These are phyloP conservation scores for Parotia lawesii DNA, from an alignment of 2,113 vertebrate species.

Conservation along the genomic window DNA sequence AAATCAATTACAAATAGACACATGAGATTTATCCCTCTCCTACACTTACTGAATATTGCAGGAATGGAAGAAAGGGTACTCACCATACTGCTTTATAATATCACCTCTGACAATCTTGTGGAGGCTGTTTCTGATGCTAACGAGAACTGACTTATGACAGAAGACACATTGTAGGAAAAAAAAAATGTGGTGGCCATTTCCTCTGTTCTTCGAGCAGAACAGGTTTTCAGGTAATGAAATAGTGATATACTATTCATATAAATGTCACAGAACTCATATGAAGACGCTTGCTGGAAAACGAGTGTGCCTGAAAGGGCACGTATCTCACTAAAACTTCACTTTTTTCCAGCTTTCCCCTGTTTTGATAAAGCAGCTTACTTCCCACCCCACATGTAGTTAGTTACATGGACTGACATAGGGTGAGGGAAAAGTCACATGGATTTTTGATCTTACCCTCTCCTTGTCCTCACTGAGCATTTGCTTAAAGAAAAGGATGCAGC, in stretches of 20 bases:
- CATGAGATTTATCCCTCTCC: not conserved
- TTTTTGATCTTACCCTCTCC: not conserved
- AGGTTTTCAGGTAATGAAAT: not conserved
- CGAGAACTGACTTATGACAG: not conserved
- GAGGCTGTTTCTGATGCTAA: not conserved
- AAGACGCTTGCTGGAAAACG: not conserved
- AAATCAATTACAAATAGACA: not conserved
- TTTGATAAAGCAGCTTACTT: not conserved
- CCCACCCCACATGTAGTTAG: not conserved
- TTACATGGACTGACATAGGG: not conserved
- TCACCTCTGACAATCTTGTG: not conserved
- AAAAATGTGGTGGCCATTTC: not conserved
- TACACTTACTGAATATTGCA: not conserved
- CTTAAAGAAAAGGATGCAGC: not conserved
- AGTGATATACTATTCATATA: not conserved
- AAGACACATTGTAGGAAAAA: not conserved
- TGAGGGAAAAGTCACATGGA: not conserved
- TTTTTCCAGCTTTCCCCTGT: not conserved
- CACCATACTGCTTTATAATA: not conserved
- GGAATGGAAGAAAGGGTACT: not conserved
- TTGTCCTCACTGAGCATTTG: not conserved
- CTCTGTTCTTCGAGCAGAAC: not conserved
- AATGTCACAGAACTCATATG: not conserved
- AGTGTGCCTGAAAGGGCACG: not conserved
- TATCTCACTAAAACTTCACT: not conserved